Evolutionary conservation across 2,888 invertebrate species (phyloP).

Genomic region (Hemaris fuciformis): DNA sequence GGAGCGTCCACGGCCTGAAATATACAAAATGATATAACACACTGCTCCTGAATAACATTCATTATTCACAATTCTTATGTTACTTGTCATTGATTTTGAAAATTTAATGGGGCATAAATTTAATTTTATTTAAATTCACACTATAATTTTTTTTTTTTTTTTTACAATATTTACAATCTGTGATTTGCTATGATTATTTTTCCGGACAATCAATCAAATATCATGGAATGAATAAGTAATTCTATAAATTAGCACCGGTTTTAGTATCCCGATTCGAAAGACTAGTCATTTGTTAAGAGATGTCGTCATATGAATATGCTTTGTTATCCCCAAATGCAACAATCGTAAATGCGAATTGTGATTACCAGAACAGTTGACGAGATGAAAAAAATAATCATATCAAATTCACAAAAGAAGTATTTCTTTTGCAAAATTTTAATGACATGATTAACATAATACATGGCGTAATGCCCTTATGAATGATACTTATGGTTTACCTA

Average conservation of each 20-base stretch:
- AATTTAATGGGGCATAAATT: not conserved
- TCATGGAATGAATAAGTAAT: not conserved
- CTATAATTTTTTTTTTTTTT: not conserved
- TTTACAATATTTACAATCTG: constrained; percentile 13
- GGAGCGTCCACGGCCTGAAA: constrained; percentile 73
- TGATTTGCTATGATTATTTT: constrained; percentile 54
- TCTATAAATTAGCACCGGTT: not conserved
- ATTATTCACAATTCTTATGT: not conserved
- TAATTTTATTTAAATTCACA: not conserved
- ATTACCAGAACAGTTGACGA: not conserved
- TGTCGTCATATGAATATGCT: not conserved
- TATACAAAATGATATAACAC: constrained; percentile 44
- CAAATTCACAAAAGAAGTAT: constrained; percentile 42
- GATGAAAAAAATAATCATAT: constrained; percentile 66
- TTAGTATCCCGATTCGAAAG: not conserved
- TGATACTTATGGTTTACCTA: constrained; percentile 82
- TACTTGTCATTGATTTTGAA: not conserved
- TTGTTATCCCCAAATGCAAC: not conserved
- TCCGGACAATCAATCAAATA: constrained; percentile 20
- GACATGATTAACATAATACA: constrained; percentile 53
- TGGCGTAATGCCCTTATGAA: constrained; percentile 75
- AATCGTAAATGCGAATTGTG: not conserved
- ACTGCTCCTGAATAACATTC: constrained; percentile 22
- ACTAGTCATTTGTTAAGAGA: not conserved
- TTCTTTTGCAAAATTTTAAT: constrained; percentile 28